Evolutionary conservation across 2,888 invertebrate species (phyloP), one percentile per base, ranked within the genome.

Genomic region (Drosophila siamana): DNA sequence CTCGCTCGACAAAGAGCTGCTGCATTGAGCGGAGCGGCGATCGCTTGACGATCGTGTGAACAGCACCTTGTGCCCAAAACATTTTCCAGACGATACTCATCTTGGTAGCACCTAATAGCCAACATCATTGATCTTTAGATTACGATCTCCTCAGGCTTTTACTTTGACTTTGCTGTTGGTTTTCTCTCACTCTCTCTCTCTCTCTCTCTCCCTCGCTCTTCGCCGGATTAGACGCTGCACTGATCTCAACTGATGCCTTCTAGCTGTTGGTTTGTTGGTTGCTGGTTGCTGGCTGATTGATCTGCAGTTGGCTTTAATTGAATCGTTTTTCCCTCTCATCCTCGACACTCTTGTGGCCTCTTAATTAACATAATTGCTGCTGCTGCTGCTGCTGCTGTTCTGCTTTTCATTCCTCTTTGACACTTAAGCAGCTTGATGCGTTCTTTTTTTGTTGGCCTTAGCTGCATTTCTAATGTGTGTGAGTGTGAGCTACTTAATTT

Each of bases 331-430:
- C 56, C 51, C 26, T 44, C 22, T 19, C 13, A 6, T 9, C 19
- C 7, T 15, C 30, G 8, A 9, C 28, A 11, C 43, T 19, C 28
- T 59, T 46, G 30, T 19, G 2, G 43, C 65, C 43, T 60, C 80
- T 84, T 80, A 81, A 89, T 89, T 90, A 88, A 82, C 86, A 88
- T 87, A 89, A 90, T 90, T 80, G 88, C 80, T 64, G 74, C 56
- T 36, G 48, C 30, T 67, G 86, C 80, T n/a, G n/a, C n/a, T n/a
- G n/a, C n/a, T 64, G 74, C 52, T 33, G 48, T 38, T 67, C 68
- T 62, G 47, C 22, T 62, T 61, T 57, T 69, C 38, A 15, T 68
- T 59, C 55, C 44, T 24, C 48, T 67, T 73, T 73, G 63, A 62
- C 68, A 66, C 68, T 71, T 72, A 59, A 75, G 69, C 68, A 5